These are phyloP conservation scores for Coenobita brevimanus DNA, from an alignment of 1,140 invertebrate genomes.

Conservation along the genomic window DNA sequence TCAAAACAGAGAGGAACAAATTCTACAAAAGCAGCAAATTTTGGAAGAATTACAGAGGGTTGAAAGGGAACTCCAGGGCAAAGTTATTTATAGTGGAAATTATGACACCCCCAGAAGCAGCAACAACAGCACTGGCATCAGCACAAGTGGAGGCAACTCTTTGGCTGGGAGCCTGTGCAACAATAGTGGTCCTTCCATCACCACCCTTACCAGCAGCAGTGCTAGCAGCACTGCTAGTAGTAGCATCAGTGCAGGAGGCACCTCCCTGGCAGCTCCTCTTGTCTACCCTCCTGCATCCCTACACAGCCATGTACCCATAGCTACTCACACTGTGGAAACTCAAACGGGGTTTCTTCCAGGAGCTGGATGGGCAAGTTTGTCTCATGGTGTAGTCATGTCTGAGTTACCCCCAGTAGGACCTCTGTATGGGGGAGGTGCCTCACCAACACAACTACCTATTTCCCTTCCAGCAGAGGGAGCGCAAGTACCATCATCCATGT, in stretches of 20 bases:
- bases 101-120: slow-evolving; percentile 41
- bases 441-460: slow-evolving; percentile 62
- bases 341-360: slow-evolving; percentile 65
- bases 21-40: slow-evolving; percentile 84
- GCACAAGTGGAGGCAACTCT: slow-evolving; percentile 28
- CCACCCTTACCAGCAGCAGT: slow-evolving; percentile 45
- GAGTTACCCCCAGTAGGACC: slow-evolving; percentile 53
- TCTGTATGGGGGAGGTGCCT: slow-evolving; percentile 47
- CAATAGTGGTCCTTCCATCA: slow-evolving; percentile 40
- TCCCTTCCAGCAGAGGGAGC: slow-evolving; percentile 65
- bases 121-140: slow-evolving; percentile 55
- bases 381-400: slow-evolving; percentile 52
- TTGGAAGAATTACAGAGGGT: slow-evolving; percentile 82
- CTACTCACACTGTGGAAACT: slow-evolving; percentile 69
- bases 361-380: slow-evolving; percentile 62
- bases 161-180: slow-evolving; percentile 9
- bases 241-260: slow-evolving; percentile 70
- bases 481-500: slow-evolving; percentile 59
- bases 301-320: slow-evolving; percentile 60
- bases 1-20: slow-evolving; percentile 79
- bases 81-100: slow-evolving; percentile 49
- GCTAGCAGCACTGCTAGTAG: slow-evolving; percentile 50
- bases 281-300: slow-evolving; percentile 64
- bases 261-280: slow-evolving; percentile 55
- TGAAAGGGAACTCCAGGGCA: slow-evolving; percentile 62